phyloP scores from a whole-genome alignment of 1,140 invertebrate species.

The Dolichoris vasculosae region DNA sequence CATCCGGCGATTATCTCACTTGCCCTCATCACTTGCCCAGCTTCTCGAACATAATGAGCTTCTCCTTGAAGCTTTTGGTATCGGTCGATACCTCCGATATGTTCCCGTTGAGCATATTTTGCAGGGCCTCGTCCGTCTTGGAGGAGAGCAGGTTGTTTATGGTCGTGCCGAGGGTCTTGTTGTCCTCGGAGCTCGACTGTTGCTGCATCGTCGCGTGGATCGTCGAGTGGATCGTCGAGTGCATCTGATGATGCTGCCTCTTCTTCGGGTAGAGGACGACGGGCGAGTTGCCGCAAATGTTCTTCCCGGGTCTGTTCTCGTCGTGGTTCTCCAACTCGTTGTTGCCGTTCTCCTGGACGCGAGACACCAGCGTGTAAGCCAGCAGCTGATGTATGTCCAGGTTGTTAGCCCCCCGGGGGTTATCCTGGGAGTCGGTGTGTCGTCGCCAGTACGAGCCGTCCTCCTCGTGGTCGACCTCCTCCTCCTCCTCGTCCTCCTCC shows the following conservation, averaged over 20 bases:
- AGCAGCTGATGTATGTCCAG: conserved; percentile 70
- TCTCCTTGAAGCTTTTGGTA: conserved; percentile 73
- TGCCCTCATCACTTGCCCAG: conserved; percentile 73
- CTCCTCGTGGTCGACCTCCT: neutral
- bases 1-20: too few relatives aligned
- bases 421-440: conserved; percentile 62
- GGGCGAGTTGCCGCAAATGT: neutral
- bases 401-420: conserved; percentile 65
- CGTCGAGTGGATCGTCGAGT: too few relatives aligned
- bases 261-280: conserved; percentile 64
- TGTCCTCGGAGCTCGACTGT: conserved; percentile 66
- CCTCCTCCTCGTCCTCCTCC: neutral
- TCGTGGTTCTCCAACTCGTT: conserved; percentile 57
- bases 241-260: conserved; percentile 58
- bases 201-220: conserved; percentile 23
- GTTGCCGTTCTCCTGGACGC: conserved; percentile 68
- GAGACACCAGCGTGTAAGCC: conserved; percentile 68
- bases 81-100: conserved; percentile 73
- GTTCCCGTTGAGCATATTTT: conserved; percentile 73
- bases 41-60: conserved; percentile 73
- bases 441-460: conserved; percentile 54
- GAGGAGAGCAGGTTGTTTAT: conserved; percentile 67
- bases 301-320: conserved; percentile 12
- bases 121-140: conserved; percentile 71
- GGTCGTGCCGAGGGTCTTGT: conserved; percentile 64